A percentile compares a stretch with the other conserved stretches of the same genome.
Evolutionary conservation across 2,113 vertebrate species (phyloP).

Genomic region (Trinectes maculatus): DNA sequence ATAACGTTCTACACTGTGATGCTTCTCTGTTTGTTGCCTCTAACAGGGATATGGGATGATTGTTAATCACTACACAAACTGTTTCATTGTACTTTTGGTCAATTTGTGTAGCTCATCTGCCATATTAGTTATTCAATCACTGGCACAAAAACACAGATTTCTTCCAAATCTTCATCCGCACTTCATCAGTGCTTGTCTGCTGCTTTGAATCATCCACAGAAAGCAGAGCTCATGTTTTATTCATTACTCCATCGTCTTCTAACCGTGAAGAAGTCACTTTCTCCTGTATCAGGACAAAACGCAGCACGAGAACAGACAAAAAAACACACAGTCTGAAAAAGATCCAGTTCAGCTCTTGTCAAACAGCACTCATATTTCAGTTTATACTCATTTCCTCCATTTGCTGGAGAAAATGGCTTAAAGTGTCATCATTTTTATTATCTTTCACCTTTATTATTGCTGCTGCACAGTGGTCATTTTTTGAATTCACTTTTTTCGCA

Average conservation of each 20-base stretch:
- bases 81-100: too few relatives aligned
- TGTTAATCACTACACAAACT: too few relatives aligned
- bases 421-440: background rate
- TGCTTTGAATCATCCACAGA: conserved; percentile 15
- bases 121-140: too few relatives aligned
- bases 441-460: background rate
- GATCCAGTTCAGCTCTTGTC: background rate
- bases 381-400: background rate
- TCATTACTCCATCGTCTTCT: conserved; percentile 6
- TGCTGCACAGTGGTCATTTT: background rate
- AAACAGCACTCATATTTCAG: background rate
- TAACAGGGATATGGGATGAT: too few relatives aligned
- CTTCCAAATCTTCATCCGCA: background rate
- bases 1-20: too few relatives aligned
- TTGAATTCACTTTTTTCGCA: too few relatives aligned
- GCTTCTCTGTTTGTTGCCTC: too few relatives aligned
- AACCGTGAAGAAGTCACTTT: background rate
- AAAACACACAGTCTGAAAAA: background rate
- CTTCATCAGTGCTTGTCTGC: background rate
- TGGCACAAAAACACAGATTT: background rate
- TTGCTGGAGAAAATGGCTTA: background rate
- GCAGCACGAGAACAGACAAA: background rate
- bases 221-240: conserved; percentile 25
- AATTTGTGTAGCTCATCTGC: too few relatives aligned
- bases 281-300: background rate